phyloP scores from a whole-genome alignment of 2,888 invertebrate species.

The Operophtera brumata region DNA sequence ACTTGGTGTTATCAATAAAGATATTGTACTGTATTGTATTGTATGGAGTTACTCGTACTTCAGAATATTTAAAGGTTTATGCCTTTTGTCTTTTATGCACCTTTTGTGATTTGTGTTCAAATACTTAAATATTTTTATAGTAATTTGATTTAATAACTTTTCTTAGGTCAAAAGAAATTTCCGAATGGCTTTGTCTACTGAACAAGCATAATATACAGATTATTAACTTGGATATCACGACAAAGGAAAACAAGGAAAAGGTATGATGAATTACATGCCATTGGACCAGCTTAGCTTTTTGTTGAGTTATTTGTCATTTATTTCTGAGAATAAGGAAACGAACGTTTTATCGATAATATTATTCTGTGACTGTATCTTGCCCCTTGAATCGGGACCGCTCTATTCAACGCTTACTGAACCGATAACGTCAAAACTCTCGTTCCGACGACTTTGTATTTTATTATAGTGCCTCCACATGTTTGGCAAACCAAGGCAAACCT shows the following conservation, averaged over 20 bases:
- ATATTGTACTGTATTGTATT: too few relatives aligned
- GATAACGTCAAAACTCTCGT: too few relatives aligned
- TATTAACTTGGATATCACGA: slow-evolving; percentile 59
- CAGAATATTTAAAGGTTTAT: too few relatives aligned
- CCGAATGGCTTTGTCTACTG: slow-evolving; percentile 52
- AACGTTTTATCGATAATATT: background rate
- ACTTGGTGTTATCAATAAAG: too few relatives aligned
- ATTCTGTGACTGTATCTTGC: background rate
- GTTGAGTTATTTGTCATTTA: slow-evolving; percentile 2
- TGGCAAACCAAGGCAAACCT: too few relatives aligned
- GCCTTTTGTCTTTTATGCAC: too few relatives aligned
- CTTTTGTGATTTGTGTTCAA: too few relatives aligned
- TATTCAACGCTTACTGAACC: background rate
- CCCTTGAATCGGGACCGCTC: background rate
- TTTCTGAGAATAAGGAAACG: background rate
- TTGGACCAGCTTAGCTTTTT: background rate
- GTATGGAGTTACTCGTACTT: too few relatives aligned
- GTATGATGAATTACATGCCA: slow-evolving; percentile 36
- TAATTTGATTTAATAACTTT: too few relatives aligned
- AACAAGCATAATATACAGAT: slow-evolving; percentile 58
- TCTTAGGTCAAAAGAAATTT: slow-evolving; percentile 56
- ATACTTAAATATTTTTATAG: too few relatives aligned
- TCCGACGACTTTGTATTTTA: too few relatives aligned
- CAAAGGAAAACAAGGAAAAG: slow-evolving; percentile 55
- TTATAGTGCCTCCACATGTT: too few relatives aligned